Evolutionary conservation across 2,888 invertebrate genomes (phyloP).

Genomic region (Synanthedon andrenaeformis): DNA sequence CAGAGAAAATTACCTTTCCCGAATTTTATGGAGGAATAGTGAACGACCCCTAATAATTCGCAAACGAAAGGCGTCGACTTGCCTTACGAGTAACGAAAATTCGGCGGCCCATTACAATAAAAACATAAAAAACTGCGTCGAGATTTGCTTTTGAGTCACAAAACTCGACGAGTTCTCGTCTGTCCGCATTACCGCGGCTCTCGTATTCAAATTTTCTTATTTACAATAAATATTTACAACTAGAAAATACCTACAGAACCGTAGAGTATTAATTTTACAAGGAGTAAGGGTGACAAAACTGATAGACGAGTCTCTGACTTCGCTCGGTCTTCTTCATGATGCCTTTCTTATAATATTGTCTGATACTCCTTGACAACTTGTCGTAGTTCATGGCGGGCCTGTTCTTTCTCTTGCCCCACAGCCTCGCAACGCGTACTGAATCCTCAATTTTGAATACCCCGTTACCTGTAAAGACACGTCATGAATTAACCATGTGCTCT

Average conservation of each 20-base stretch:
- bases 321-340: constrained; percentile 99
- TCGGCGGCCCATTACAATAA: constrained; percentile 29
- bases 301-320: constrained; percentile 97
- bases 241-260: constrained; percentile 17
- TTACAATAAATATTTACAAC: constrained; percentile 21
- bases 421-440: constrained; percentile 94
- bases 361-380: constrained; percentile 95
- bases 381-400: constrained; percentile 99
- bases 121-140: constrained; percentile 25
- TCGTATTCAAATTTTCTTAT: constrained; percentile 21
- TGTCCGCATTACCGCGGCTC: constrained; percentile 66
- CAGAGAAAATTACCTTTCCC: constrained; percentile 69
- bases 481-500: constrained; percentile 41
- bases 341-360: constrained; percentile 99
- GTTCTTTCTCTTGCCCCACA: constrained; percentile 99
- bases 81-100: constrained; percentile 25
- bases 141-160: constrained; percentile 37
- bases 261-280: constrained; percentile 66
- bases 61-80: constrained; percentile 21
- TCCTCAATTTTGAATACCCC: constrained; percentile 99
- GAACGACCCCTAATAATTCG: constrained; percentile 36
- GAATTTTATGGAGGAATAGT: constrained; percentile 59
- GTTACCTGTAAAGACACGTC: constrained; percentile 63
- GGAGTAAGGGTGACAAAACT: constrained; percentile 96
- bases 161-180: constrained; percentile 43